Percentiles rank a stretch among this genome's conserved stretches.
These are phyloP conservation scores for Tylochromis polylepis DNA, from an alignment of 2,113 vertebrate species.

Conservation along the genomic window DNA sequence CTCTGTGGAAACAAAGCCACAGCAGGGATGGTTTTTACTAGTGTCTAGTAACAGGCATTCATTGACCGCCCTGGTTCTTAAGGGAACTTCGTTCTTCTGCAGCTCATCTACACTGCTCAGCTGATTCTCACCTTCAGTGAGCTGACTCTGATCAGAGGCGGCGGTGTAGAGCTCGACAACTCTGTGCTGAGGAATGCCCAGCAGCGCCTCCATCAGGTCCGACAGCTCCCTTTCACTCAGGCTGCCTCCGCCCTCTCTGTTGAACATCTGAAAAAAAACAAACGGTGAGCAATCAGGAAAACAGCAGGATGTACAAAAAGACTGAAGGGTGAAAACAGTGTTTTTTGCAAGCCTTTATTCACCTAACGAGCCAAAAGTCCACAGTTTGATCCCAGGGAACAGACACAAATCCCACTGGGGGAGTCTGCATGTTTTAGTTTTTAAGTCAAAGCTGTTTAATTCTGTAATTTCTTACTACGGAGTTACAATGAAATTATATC, in stretches of 20 bases:
- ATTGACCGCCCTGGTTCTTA: background rate
- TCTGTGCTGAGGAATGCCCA: conserved; percentile 58
- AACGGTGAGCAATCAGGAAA: background rate
- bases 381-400: background rate
- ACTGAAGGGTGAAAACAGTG: background rate
- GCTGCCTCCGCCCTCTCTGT: conserved; percentile 34
- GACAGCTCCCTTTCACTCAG: conserved; percentile 60
- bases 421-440: too few relatives aligned
- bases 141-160: conserved; percentile 14
- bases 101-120: accelerated
- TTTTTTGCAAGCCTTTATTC: background rate
- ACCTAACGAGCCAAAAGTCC: background rate
- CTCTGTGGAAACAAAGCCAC: conserved; percentile 13
- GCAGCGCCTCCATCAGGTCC: conserved; percentile 68
- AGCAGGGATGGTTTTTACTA: background rate
- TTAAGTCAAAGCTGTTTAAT: background rate
- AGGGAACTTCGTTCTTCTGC: background rate
- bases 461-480: background rate
- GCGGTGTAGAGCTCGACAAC: conserved; percentile 33
- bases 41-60: background rate
- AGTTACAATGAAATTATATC: background rate
- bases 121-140: conserved; percentile 54
- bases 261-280: conserved; percentile 55
- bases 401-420: background rate
- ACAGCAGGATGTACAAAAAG: background rate